Evolutionary conservation across 2,888 invertebrate genomes (phyloP).

Genomic region (Rotaria macrura): DNA sequence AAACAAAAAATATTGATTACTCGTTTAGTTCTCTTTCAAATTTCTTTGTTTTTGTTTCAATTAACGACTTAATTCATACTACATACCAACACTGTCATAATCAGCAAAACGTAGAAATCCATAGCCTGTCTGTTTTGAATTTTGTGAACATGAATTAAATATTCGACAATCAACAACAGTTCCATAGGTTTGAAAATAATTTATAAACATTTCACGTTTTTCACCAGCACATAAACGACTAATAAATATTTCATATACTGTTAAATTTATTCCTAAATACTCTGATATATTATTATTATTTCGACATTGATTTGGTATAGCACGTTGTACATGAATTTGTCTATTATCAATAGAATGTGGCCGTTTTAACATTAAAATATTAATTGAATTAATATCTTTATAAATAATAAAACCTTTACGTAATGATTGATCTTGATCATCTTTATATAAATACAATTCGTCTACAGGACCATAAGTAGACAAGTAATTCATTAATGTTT

Average conservation of each 20-base stretch:
- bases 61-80: neutral
- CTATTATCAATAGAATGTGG: slow-evolving; percentile 16
- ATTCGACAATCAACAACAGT: neutral
- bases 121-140: neutral
- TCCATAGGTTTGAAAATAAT: neutral
- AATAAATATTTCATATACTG: slow-evolving; percentile 20
- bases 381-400: neutral
- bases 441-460: neutral
- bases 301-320: neutral
- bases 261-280: neutral
- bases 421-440: slow-evolving; percentile 11
- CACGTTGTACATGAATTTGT: neutral
- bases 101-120: neutral
- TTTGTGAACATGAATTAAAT: neutral
- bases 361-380: neutral
- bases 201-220: neutral
- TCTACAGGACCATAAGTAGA: neutral
- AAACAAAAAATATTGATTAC: too few species aligned
- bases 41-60: neutral
- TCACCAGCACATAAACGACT: neutral
- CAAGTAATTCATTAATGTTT: neutral
- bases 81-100: slow-evolving; percentile 5
- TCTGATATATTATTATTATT: neutral
- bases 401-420: slow-evolving; percentile 1
- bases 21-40: too few species aligned